Evolutionary conservation across 2,113 vertebrate species (phyloP), one percentile per base, ranked within the genome.

Genomic region (Nothoprocta perdicaria): DNA sequence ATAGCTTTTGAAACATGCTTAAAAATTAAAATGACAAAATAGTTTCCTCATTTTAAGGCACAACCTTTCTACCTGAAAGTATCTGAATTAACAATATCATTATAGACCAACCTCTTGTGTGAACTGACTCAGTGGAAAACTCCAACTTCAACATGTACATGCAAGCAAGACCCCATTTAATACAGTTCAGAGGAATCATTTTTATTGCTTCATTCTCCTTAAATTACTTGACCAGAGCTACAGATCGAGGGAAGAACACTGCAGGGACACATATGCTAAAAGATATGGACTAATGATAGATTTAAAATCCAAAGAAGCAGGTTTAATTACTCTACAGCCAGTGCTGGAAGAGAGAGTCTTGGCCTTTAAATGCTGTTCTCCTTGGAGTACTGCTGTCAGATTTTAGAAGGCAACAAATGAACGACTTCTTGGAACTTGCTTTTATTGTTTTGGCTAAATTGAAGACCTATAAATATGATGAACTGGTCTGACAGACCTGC

Each of bases 11-110:
- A 89, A 93, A 76, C 21, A 53, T 57, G 29, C 31, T 71, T 27
- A 63, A 82, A 75, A 95, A 77, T 17, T 73, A 93, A 94, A 94
- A 75, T 68, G 11, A 92, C 50, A 61, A 92, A 93, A 88, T 77
- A 38, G 23, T 60, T 50, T 48, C 43, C 75, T 68, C 9, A 50
- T 85, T 88, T 68, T 61, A 89, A 92, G 11, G 2, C 65, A 52
- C 40, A 23, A 63, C 89, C 74, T 88, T 89, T 11, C 14, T 55
- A 87, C 27, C 21, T 12, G 41, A 92, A 86, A 71, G 60, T 38
- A 55, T 40, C 62, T 80, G 29, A 95, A 88, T 82, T 67, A 89
- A 53, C 75, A 85, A 58, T 83, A 88, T 90, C 31, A 33, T 29
- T 60, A 91, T 77, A 72, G 33, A 79, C 74, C 38, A 86, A 93